phyloP scores from a whole-genome alignment of 2,888 invertebrate species.

The Xanthorhoe spadicearia region DNA sequence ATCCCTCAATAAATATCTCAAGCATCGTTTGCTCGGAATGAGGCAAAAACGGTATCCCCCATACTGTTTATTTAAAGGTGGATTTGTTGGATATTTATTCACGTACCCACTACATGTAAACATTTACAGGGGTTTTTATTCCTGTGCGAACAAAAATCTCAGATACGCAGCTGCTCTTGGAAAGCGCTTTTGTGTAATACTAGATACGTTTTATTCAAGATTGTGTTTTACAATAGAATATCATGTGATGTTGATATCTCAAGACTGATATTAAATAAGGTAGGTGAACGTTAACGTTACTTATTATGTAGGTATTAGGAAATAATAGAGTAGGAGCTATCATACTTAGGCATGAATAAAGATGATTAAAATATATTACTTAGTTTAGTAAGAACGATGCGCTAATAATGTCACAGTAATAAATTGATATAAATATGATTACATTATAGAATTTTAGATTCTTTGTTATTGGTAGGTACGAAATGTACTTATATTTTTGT shows the following conservation, averaged over 20 bases:
- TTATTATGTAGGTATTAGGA: too few relatives aligned
- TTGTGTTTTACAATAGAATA: background rate
- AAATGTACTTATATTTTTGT: too few relatives aligned
- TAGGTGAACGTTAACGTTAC: too few relatives aligned
- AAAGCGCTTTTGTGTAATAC: slow-evolving; percentile 43
- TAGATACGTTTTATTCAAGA: background rate
- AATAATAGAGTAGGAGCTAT: too few relatives aligned
- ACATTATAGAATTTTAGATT: too few relatives aligned
- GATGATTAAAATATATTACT: too few relatives aligned
- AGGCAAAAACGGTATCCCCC: slow-evolving; percentile 80
- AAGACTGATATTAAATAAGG: too few relatives aligned
- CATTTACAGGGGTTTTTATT: slow-evolving; percentile 39
- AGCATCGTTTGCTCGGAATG: slow-evolving; percentile 82
- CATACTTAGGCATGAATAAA: too few relatives aligned
- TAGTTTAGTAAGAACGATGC: too few relatives aligned
- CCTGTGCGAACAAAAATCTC: slow-evolving; percentile 47
- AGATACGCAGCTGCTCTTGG: slow-evolving; percentile 42
- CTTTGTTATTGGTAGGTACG: too few relatives aligned
- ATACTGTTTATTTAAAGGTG: slow-evolving; percentile 83
- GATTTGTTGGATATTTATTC: slow-evolving; percentile 82
- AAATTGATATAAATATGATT: too few relatives aligned
- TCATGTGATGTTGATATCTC: background rate
- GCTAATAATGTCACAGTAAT: background rate
- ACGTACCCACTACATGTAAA: slow-evolving; percentile 60
- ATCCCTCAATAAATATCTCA: slow-evolving; percentile 82